Evolutionary conservation across 2,797 vertebrate genomes (phyloP).

Genomic region (Bovichtus variegatus): DNA sequence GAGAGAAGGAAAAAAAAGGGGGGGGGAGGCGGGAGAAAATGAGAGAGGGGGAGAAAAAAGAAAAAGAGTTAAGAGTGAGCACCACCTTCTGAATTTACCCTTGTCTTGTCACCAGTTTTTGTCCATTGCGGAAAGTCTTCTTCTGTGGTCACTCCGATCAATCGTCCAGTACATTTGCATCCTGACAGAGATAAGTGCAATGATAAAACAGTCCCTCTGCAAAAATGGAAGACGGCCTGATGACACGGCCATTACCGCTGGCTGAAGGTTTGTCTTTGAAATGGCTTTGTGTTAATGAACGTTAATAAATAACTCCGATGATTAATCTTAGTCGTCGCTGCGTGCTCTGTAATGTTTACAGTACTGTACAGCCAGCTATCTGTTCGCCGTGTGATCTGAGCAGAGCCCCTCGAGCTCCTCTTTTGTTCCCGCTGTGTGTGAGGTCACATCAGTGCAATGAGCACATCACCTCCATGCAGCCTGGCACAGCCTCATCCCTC

Average conservation of each 20-base stretch:
- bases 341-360: conserved; percentile 45
- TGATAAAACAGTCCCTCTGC: conserved; percentile 50
- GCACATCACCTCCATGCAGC: conserved; percentile 59
- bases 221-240: conserved; percentile 49
- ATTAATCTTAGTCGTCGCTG: conserved; percentile 13
- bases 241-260: conserved; percentile 51
- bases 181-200: conserved; percentile 60
- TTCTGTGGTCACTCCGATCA: conserved; percentile 57
- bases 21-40: conserved; percentile 17
- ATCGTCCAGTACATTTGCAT: conserved; percentile 59
- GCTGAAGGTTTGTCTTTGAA: conserved; percentile 51
- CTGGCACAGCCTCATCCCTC: conserved; percentile 63
- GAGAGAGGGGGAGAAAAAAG: background rate
- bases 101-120: conserved; percentile 66
- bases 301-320: conserved; percentile 58
- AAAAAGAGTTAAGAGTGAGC: conserved; percentile 32
- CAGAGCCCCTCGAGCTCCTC: conserved; percentile 37
- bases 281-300: conserved; percentile 62
- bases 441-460: conserved; percentile 66
- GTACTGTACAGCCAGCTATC: conserved; percentile 3
- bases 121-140: conserved; percentile 46
- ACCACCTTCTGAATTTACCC: conserved; percentile 62
- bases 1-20: conserved; percentile 41
- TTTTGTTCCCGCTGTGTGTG: conserved; percentile 51
- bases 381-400: conserved; percentile 32